A percentile compares a stretch with the other conserved stretches of the same genome.
Conservation (phyloP, 1,140 invertebrate genomes). For the Mycetomoellerius zeteki region DNA sequence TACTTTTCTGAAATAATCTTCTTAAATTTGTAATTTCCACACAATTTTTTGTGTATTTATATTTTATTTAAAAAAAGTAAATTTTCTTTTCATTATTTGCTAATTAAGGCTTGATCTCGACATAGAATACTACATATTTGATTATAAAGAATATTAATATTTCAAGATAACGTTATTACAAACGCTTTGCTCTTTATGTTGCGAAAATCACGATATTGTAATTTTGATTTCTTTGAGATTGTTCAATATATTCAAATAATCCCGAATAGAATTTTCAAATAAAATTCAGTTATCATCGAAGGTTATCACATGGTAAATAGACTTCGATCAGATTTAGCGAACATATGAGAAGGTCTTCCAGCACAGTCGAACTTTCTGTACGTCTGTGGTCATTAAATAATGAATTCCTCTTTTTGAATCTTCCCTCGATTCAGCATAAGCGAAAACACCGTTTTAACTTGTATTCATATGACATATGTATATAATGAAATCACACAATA, state of each 20-base stretch:
- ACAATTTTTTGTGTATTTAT: neutral
- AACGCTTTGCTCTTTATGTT: constrained; percentile 19
- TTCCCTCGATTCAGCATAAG: neutral
- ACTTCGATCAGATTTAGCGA: constrained; percentile 40
- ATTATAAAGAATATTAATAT: neutral
- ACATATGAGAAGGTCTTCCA: constrained; percentile 50
- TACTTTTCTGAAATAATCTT: neutral
- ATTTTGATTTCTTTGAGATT: constrained; percentile 47
- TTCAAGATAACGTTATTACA: neutral
- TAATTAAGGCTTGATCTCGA: neutral
- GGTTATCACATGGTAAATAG: constrained; percentile 48
- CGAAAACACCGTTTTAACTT: neutral
- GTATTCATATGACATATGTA: neutral
- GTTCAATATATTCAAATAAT: neutral
- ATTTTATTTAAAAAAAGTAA: neutral
- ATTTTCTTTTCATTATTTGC: neutral
- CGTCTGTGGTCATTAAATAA: constrained; percentile 19
- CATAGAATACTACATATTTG: neutral
- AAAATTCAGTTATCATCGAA: constrained; percentile 32
- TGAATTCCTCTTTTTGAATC: neutral
- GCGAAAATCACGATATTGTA: neutral
- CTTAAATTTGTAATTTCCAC: neutral
- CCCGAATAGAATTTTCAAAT: neutral
- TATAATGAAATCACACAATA: neutral
- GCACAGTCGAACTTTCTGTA: constrained; percentile 10